phyloP scores from a whole-genome alignment of 2,888 invertebrate genomes.

The Malthinus seriepunctatus region DNA sequence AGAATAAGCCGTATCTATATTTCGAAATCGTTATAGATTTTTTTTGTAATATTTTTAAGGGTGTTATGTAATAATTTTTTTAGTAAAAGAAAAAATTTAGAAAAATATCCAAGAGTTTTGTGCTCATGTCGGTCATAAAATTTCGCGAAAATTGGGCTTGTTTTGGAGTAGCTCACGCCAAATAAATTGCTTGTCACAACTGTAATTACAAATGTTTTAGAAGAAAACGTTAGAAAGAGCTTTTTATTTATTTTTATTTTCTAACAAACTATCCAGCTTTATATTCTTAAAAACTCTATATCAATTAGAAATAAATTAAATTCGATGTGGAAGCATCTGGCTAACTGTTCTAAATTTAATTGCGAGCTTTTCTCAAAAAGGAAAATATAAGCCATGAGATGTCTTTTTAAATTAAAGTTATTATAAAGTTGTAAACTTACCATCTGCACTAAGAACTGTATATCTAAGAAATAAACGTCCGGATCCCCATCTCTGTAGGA shows the following conservation, averaged over 20 bases:
- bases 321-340: background rate
- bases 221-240: conserved; percentile 10
- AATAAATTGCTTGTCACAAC: conserved; percentile 27
- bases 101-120: no score
- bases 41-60: no score
- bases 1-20: no score
- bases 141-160: conserved; percentile 1
- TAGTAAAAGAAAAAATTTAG: no score
- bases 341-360: background rate
- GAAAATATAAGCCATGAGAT: background rate
- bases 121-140: background rate
- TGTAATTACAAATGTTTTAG: conserved; percentile 24
- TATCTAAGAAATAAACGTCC: conserved; percentile 66
- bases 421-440: conserved; percentile 40
- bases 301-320: no score
- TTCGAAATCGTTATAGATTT: no score
- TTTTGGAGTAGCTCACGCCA: conserved; percentile 12
- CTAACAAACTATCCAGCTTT: no score
- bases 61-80: no score
- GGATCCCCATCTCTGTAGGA: conserved; percentile 62
- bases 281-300: no score
- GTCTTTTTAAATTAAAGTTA: background rate
- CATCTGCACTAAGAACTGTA: conserved; percentile 50
- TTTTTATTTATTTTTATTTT: background rate
- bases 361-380: background rate